phyloP scores from a whole-genome alignment of 2,797 vertebrate genomes.

The Cirrhinus mrigala region DNA sequence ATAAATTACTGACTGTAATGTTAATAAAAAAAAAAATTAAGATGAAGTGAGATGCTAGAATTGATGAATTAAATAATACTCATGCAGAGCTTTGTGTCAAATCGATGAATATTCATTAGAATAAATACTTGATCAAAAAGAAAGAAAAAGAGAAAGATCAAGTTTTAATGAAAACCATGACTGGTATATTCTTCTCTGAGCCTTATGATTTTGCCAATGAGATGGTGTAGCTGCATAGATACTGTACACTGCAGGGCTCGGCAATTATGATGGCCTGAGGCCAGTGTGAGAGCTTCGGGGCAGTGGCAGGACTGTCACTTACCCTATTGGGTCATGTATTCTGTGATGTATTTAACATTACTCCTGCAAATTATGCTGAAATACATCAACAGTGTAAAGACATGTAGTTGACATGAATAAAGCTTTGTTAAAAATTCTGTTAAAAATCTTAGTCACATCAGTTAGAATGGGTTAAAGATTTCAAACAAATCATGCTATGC shows the following conservation, averaged over 20 bases:
- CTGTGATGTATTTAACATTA: neutral
- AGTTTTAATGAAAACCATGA: constrained; percentile 12
- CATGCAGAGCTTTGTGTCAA: constrained; percentile 37
- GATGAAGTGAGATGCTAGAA: neutral
- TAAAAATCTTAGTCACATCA: neutral
- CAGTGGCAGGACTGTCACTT: neutral
- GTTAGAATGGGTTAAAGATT: neutral
- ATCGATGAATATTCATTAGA: constrained; percentile 35
- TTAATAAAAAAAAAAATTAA: neutral
- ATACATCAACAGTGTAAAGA: neutral
- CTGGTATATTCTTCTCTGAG: constrained; percentile 12
- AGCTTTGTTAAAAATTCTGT: neutral
- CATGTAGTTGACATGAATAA: neutral
- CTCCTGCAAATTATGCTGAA: neutral
- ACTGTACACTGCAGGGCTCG: constrained; percentile 24
- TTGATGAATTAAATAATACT: constrained; percentile 47
- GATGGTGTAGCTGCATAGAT: neutral
- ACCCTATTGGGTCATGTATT: neutral
- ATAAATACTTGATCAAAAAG: constrained; percentile 52
- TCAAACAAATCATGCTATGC: neutral
- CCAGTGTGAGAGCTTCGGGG: neutral
- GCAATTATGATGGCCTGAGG: constrained; percentile 12
- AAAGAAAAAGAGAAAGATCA: constrained; percentile 16
- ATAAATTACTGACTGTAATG: constrained; percentile 17
- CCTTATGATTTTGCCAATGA: neutral